Evolutionary conservation across 1,140 invertebrate species (phyloP).

Genomic region (Saxidomus purpurata): DNA sequence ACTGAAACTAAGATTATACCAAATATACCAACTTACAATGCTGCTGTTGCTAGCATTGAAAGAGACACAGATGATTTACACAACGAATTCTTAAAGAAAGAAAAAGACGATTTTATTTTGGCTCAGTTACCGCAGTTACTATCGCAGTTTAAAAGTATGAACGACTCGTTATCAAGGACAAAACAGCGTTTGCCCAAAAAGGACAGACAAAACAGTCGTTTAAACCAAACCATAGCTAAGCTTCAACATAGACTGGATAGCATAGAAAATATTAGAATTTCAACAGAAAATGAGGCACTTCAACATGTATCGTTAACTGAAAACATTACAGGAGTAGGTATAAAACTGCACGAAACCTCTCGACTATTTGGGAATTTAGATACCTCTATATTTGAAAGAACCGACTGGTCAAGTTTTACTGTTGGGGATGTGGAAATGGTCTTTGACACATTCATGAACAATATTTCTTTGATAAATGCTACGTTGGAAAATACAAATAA

Average conservation of each 20-base stretch:
- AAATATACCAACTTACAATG: neutral
- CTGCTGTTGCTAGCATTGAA: neutral
- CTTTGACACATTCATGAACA: neutral
- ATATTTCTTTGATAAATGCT: neutral
- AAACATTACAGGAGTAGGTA: neutral
- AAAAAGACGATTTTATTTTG: constrained; percentile 21
- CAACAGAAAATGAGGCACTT: neutral
- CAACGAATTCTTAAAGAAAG: constrained; percentile 18
- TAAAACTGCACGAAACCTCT: neutral
- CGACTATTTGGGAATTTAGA: neutral
- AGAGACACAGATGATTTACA: neutral
- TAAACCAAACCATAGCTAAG: neutral
- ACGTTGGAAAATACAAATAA: neutral
- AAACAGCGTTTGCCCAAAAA: neutral
- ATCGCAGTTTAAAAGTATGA: neutral
- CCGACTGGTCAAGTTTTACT: neutral
- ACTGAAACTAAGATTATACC: neutral
- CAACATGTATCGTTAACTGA: neutral
- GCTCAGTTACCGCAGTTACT: neutral
- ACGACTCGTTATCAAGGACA: neutral
- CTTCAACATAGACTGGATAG: neutral
- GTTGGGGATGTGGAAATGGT: neutral
- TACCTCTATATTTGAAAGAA: neutral
- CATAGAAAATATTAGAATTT: neutral
- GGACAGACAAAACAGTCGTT: neutral